Evolutionary conservation across 30 jellyfish, hydroid and myxozoan genomes (phyloP).

Genomic region (Haliclystus octoradiatus): DNA sequence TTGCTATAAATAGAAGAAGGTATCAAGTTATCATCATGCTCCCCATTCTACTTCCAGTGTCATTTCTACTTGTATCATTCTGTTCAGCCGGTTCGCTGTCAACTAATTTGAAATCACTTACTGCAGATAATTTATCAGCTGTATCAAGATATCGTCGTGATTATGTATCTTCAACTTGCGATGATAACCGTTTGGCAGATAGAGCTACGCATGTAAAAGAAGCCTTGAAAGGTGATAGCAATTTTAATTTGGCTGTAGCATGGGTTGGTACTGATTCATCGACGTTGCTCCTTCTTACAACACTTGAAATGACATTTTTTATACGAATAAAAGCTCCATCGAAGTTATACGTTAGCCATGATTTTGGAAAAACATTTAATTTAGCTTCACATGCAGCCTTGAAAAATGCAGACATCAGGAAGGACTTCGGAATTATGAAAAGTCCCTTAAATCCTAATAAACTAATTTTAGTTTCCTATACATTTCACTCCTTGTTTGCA

Average conservation of each 20-base stretch:
- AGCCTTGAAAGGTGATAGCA: background rate
- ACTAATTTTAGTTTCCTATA: conserved; percentile 11
- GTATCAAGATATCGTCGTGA: no score
- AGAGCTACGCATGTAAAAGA: background rate
- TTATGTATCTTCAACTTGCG: no score
- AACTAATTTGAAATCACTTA: no score
- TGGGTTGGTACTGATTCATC: background rate
- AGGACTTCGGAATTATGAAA: conserved; percentile 58
- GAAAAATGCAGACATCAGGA: conserved; percentile 61
- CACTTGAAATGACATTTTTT: conserved; percentile 33
- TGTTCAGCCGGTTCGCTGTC: no score
- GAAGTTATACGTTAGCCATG: conserved; percentile 22
- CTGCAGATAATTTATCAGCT: no score
- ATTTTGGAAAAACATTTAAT: conserved; percentile 48
- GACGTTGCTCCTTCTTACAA: conserved; percentile 79
- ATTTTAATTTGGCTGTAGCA: background rate
- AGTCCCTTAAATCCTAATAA: conserved; percentile 54
- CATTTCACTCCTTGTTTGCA: background rate
- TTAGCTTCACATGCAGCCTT: conserved; percentile 17
- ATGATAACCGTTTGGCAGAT: background rate
- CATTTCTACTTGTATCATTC: no score
- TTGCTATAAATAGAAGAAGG: no score
- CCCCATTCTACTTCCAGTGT: no score
- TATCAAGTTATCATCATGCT: no score
- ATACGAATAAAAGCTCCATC: conserved; percentile 24